Conservation (phyloP, 2,888 invertebrate genomes). For the Melikaiella ostensackeni region DNA sequence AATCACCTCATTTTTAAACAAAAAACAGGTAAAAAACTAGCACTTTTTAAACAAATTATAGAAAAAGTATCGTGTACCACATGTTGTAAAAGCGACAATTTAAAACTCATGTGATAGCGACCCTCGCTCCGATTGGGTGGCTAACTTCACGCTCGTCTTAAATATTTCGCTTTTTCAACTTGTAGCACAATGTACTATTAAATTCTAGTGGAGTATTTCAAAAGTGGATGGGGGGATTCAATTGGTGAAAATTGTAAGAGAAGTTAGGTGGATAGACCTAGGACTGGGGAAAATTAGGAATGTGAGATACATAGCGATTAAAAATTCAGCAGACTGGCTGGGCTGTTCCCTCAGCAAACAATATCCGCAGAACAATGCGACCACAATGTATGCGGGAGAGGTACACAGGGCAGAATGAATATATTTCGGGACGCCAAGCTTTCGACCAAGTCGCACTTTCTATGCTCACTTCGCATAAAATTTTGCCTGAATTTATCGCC, state of each 20-base stretch:
- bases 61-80: too few species aligned
- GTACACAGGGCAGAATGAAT: not conserved
- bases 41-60: too few species aligned
- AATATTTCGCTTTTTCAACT: too few species aligned
- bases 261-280: not conserved
- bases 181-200: too few species aligned
- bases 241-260: not conserved
- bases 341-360: constrained; percentile 45
- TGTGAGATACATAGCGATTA: constrained; percentile 54
- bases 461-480: not conserved
- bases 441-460: constrained; percentile 14
- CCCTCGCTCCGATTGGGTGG: too few species aligned
- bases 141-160: too few species aligned
- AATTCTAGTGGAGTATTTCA: not conserved
- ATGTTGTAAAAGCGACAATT: too few species aligned
- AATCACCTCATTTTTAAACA: too few species aligned
- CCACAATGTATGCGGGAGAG: constrained; percentile 53
- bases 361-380: constrained; percentile 57
- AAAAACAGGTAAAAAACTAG: too few species aligned
- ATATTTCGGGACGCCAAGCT: constrained; percentile 2
- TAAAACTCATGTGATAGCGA: too few species aligned
- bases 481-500: not conserved
- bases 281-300: constrained; percentile 11
- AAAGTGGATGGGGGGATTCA: not conserved
- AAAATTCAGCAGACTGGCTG: constrained; percentile 56